Evolutionary conservation across 2,797 vertebrate species (phyloP).

Genomic region (Myoxocephalus aenaeus): DNA sequence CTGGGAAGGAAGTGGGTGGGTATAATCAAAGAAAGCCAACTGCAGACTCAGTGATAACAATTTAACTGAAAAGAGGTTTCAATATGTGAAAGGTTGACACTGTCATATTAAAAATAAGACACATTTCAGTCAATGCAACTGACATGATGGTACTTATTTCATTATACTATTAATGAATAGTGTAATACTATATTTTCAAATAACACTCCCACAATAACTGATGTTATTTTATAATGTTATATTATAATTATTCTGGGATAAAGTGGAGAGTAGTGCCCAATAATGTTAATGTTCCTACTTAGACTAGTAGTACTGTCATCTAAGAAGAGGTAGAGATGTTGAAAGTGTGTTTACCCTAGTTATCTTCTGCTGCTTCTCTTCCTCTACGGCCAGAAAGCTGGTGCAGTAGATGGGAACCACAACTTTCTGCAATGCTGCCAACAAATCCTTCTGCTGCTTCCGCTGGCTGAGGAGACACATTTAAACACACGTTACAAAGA

Average conservation of each 20-base stretch:
- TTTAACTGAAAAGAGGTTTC: neutral
- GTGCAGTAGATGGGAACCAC: conserved; percentile 99
- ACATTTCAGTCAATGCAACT: neutral
- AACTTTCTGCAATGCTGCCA: conserved; percentile 96
- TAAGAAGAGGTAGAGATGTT: neutral
- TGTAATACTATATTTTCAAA: neutral
- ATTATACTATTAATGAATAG: neutral
- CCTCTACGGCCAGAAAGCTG: conserved; percentile 97
- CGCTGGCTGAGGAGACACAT: conserved; percentile 86
- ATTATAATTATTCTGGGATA: neutral
- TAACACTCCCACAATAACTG: neutral
- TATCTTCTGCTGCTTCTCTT: conserved; percentile 99
- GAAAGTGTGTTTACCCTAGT: conserved; percentile 85
- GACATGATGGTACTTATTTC: neutral
- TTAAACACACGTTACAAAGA: neutral
- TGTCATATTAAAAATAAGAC: neutral
- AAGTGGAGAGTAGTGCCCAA: neutral
- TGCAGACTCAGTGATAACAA: neutral
- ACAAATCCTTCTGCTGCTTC: conserved; percentile 95
- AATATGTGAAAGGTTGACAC: neutral
- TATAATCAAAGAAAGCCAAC: neutral
- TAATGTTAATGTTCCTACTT: neutral
- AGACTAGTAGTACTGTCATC: neutral
- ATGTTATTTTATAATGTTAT: neutral
- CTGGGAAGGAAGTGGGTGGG: conserved; percentile 68